Evolutionary conservation across 2,113 vertebrate species (phyloP).

Genomic region (Rhegmatorhina hoffmannsi): DNA sequence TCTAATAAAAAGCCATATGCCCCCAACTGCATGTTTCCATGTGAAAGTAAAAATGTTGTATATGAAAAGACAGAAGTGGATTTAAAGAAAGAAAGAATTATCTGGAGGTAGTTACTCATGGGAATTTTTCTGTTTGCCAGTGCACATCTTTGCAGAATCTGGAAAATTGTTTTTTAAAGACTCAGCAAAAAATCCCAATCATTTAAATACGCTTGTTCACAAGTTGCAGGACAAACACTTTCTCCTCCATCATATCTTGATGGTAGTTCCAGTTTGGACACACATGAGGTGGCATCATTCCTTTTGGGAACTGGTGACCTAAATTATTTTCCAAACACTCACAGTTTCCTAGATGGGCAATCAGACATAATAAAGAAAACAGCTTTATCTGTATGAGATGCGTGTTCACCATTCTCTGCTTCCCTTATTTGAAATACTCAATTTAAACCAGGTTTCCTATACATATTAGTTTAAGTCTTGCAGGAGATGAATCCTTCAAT

Average conservation of each 20-base stretch:
- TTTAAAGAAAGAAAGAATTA: neutral
- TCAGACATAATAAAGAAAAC: neutral
- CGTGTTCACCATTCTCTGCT: neutral
- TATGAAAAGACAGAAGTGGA: neutral
- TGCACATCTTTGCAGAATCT: neutral
- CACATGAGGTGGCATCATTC: neutral
- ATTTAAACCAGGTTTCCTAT: neutral
- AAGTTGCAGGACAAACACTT: neutral
- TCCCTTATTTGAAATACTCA: neutral
- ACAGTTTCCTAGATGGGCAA: neutral
- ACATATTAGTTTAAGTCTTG: neutral
- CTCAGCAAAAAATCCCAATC: accelerated
- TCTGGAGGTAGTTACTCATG: neutral
- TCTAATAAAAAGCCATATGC: neutral
- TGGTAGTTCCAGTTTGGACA: neutral
- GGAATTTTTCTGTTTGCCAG: neutral
- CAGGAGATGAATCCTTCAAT: neutral
- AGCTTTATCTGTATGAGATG: neutral
- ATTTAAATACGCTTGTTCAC: neutral
- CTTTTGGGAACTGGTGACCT: neutral
- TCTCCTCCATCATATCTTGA: neutral
- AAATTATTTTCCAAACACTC: neutral
- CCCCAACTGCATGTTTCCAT: neutral
- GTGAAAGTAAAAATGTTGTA: neutral
- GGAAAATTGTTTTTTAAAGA: neutral